phyloP scores from a whole-genome alignment of 2,888 invertebrate species.

The Keiferia lycopersicella region DNA sequence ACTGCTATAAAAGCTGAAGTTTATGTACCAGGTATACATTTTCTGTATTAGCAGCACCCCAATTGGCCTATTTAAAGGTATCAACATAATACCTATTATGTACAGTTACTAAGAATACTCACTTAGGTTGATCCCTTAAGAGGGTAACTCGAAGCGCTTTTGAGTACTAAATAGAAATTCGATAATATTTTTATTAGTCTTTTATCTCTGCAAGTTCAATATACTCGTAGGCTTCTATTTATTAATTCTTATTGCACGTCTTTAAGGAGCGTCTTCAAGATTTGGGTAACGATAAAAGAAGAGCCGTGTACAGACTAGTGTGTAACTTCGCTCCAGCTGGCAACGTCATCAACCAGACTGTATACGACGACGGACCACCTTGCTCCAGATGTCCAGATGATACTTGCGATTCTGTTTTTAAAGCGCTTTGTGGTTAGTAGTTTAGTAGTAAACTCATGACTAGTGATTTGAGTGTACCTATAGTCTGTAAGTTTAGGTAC shows the following conservation, averaged over 20 bases:
- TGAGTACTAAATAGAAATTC: too few relatives aligned
- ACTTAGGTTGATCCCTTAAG: too few relatives aligned
- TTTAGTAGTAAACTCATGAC: not conserved
- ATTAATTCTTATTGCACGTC: not conserved
- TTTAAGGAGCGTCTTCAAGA: slow-evolving; percentile 47
- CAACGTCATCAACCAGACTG: slow-evolving; percentile 50
- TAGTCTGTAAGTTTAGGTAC: too few relatives aligned
- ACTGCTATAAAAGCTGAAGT: too few relatives aligned
- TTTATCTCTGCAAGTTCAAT: not conserved
- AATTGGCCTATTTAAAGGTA: too few relatives aligned
- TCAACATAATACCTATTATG: too few relatives aligned
- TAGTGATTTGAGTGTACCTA: too few relatives aligned
- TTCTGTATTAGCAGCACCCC: too few relatives aligned
- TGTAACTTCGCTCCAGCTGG: slow-evolving; percentile 71
- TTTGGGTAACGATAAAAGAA: slow-evolving; percentile 39
- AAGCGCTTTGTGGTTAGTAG: slow-evolving; percentile 58
- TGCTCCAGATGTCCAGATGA: slow-evolving; percentile 57
- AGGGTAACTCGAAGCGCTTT: too few relatives aligned
- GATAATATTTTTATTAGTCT: too few relatives aligned
- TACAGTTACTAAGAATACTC: too few relatives aligned
- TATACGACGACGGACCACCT: slow-evolving; percentile 57
- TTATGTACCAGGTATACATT: not conserved
- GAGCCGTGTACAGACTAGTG: slow-evolving; percentile 63
- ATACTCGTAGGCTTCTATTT: not conserved
- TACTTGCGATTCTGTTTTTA: slow-evolving; percentile 51